These are phyloP conservation scores for Microtus oregoni DNA, from an alignment of 2,113 vertebrate species.

Conservation along the genomic window DNA sequence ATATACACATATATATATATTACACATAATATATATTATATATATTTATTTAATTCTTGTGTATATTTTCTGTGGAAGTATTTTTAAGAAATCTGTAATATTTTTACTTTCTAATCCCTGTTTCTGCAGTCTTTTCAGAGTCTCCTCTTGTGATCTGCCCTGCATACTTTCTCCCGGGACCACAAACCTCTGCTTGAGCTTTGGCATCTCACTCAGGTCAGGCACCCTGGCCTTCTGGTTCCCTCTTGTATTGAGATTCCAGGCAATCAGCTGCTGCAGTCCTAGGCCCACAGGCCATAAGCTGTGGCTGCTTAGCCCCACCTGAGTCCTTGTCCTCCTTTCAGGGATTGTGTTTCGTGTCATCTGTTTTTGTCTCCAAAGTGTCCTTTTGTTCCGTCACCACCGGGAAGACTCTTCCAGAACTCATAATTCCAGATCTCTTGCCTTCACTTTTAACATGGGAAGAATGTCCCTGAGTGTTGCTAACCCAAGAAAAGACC, in stretches of 20 bases:
- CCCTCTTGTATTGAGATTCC: neutral
- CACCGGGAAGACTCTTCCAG: neutral
- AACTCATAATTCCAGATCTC: neutral
- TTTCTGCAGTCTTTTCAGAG: neutral
- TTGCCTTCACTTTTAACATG: constrained; percentile 25
- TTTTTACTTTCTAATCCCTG: constrained; percentile 8
- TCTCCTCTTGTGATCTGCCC: neutral
- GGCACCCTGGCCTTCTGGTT: neutral
- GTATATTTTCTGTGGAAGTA: constrained; percentile 22
- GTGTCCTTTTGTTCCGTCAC: neutral
- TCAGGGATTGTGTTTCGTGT: neutral
- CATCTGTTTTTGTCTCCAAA: neutral
- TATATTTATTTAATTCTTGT: neutral
- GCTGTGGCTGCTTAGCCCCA: neutral
- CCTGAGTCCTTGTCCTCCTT: neutral
- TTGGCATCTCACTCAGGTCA: neutral
- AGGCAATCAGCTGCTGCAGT: neutral
- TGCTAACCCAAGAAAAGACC: neutral
- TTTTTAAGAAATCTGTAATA: constrained; percentile 49
- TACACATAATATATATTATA: neutral
- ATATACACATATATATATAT: too few relatives aligned
- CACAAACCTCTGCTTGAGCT: neutral
- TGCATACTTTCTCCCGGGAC: neutral
- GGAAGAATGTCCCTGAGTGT: neutral
- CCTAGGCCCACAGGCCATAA: neutral